Base-by-base conservation (phyloP, 2,797 vertebrate genomes). In the Sciurus carolinensis region DNA sequence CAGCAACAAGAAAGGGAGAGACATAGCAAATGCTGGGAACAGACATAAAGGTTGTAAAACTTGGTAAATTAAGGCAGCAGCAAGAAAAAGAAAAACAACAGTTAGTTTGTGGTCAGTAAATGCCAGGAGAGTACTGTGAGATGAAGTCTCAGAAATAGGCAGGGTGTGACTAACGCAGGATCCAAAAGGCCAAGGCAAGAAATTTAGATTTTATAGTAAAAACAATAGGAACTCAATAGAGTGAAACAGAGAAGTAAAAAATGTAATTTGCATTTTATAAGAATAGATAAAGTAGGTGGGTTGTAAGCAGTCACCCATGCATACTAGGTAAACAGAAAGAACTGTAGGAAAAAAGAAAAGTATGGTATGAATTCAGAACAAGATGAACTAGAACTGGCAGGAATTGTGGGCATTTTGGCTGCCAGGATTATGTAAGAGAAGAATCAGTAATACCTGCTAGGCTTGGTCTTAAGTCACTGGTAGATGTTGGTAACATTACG, bases 121-220 rank as follows among this genome's bases (percentile, higher is more conserved):
- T 71, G 8, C 52, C 79, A 66, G 10, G 26, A 64, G 0, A 24
- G 5, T 36, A 20, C 39, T 36, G 42, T 15, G 26, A 75, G 18
- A 83, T 50, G 12, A 80, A 42, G 10, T 72, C 39, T 87, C 24
- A 76, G 30, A 3, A 1, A 6, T 33, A 36, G n/a, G 17, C 20
- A 54, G 11, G 15, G 11, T 33, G 33, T 62, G 44, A 54, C 28
- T 86, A 76, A 75, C 59, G 59, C 13, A 44, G 7, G 13, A 75
- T 83, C 33, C 10, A 76, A 80, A 95, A 95, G 30, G 11, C 57
- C 69, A 87, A 20, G n/a, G 26, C 50, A 76, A 59, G 52, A 7
- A 59, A n/a, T 71, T 66, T 39, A 36, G 44, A 83, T 76, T 83
- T 91, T 91, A 20, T 86, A 77, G 20, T 42, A 87, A 95, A 93